Percentiles rank a stretch among this genome's conserved stretches.
These are phyloP conservation scores for Nannoperca obscura DNA, from an alignment of 2,797 vertebrate species.

Conservation along the genomic window DNA sequence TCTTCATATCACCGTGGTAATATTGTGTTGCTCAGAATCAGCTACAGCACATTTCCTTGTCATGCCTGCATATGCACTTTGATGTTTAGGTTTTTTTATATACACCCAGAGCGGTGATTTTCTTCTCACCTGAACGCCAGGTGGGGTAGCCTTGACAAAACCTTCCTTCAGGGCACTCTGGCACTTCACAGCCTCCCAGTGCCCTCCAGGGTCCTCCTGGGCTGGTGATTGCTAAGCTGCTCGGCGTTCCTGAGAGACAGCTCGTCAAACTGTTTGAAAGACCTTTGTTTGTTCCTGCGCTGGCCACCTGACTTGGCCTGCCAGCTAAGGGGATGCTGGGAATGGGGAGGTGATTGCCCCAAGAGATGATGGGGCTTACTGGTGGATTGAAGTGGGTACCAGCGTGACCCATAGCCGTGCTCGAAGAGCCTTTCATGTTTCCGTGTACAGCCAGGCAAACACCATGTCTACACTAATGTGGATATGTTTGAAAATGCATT, in stretches of 20 bases:
- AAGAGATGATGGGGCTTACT: constrained; percentile 24
- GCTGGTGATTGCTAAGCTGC: constrained; percentile 45
- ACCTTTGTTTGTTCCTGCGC: constrained; percentile 54
- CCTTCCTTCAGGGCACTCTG: constrained; percentile 20
- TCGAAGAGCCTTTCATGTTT: constrained; percentile 45
- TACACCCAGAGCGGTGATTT: constrained; percentile 25
- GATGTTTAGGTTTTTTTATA: constrained; percentile 45
- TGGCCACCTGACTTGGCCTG: constrained; percentile 17
- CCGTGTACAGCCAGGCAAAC: not conserved
- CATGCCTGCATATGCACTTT: constrained; percentile 38
- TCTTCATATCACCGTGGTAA: constrained; percentile 39
- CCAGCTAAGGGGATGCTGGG: constrained; percentile 16
- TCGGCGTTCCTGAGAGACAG: constrained; percentile 51
- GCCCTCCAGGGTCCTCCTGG: constrained; percentile 22
- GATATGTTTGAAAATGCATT: constrained; percentile 22
- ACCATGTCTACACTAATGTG: not conserved
- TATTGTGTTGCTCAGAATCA: constrained; percentile 52
- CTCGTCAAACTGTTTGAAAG: constrained; percentile 57
- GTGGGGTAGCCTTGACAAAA: constrained; percentile 26
- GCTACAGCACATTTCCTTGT: constrained; percentile 28
- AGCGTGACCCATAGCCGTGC: constrained; percentile 25
- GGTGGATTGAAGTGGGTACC: constrained; percentile 37
- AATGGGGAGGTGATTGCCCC: constrained; percentile 35
- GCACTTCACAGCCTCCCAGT: constrained; percentile 2
- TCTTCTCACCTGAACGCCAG: constrained; percentile 35